Base-by-base conservation (phyloP, 2,113 vertebrate genomes). In the Pteronura brasiliensis region DNA sequence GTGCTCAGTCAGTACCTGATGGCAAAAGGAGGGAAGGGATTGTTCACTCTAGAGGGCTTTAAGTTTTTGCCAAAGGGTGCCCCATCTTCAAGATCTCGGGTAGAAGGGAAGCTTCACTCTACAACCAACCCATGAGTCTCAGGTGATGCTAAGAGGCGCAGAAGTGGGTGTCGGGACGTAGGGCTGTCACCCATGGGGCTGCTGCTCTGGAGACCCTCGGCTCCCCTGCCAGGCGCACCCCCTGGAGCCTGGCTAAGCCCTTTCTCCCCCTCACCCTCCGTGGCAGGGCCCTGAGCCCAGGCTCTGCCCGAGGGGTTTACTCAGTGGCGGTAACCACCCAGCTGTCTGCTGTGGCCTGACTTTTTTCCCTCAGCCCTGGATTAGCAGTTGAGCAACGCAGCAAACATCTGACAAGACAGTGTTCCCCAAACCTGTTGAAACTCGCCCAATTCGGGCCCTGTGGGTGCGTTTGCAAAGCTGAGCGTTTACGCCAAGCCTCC, bases 361-460 rank as follows among this genome's bases (percentile, higher is more conserved):
- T 98, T 98, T 89, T 97, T 96, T 93, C 96, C 98, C 98, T 96
- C 98, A 98, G 97, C 98, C 98, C 98, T 96, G 97, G 98, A 99
- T 99, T 98, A 98, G 98, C 98, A 98, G 98, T 98, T 98, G 98
- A 98, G 98, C 97, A 97, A 96, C 97, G 98, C 97, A 10, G 96
- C 96, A 95, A 92, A 97, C 96, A 57, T 97, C 97, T 98, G 98
- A 96, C 98, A 98, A 98, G 97, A 98, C 97, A 93, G 96, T 97
- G 97, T 42, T 98, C 98, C 98, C 95, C 88, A 91, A n/a, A 98
- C 99, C 98, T 98, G 99, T 98, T 97, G 67, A 59, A 98, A 99
- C 99, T 98, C 96, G 99, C 98, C 95, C 95, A 97, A 39, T 93
- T 93, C 63, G 1, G 15, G 96, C 23, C 6, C 97, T 98, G 93